phyloP scores from a whole-genome alignment of 2,113 vertebrate genomes.

The Pygoscelis adeliae region DNA sequence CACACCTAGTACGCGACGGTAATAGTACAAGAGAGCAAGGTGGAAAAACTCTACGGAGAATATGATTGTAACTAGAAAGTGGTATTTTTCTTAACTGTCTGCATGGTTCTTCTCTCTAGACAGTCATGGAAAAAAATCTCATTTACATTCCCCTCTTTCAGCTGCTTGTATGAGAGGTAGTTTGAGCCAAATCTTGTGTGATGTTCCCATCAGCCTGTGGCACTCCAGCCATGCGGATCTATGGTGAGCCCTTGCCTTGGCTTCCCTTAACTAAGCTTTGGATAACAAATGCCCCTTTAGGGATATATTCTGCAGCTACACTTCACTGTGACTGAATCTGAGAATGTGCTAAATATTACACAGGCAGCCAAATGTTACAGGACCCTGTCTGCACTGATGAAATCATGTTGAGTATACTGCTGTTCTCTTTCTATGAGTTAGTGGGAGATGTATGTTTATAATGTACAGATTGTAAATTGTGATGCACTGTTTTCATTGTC shows the following conservation, averaged over 20 bases:
- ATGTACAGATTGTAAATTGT: background rate
- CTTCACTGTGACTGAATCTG: background rate
- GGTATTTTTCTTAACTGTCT: background rate
- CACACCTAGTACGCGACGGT: accelerated
- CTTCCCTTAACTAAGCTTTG: background rate
- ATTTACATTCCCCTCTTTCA: background rate
- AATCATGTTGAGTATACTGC: background rate
- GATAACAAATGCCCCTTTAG: background rate
- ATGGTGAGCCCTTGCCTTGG: background rate
- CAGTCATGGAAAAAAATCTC: background rate
- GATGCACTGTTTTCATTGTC: background rate
- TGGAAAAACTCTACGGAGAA: background rate
- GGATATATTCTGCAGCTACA: background rate
- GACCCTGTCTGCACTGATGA: background rate
- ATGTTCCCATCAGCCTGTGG: background rate
- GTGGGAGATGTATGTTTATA: background rate
- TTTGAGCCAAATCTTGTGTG: background rate
- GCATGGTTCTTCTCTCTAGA: background rate
- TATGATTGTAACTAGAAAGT: background rate
- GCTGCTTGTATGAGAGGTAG: background rate
- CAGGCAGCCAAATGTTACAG: background rate
- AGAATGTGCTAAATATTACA: background rate
- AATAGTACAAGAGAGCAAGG: background rate
- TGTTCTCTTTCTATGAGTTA: background rate
- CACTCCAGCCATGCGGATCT: background rate